These are phyloP conservation scores for Montipora foliosa DNA, from an alignment of 64 coral and sea anemone genomes.

Conservation along the genomic window DNA sequence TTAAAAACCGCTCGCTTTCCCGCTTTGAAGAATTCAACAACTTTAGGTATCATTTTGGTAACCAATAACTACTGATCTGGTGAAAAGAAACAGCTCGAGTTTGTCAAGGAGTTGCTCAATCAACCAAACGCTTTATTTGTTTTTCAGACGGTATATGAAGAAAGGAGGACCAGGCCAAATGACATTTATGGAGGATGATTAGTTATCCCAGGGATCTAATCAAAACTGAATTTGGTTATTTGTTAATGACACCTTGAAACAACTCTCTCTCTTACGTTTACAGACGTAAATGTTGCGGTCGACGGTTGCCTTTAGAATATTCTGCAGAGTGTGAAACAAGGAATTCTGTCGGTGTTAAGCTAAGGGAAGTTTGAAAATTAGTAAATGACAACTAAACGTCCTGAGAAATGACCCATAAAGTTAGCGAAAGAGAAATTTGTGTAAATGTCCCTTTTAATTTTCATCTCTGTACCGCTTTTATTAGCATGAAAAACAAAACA, in stretches of 20 bases:
- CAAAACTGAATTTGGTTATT: not conserved
- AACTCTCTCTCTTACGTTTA: not conserved
- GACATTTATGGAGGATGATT: constrained; percentile 81
- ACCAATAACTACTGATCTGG: too few relatives aligned
- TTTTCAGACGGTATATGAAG: constrained; percentile 84
- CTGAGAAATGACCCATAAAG: not conserved
- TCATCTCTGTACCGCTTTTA: too few relatives aligned
- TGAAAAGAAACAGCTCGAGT: too few relatives aligned
- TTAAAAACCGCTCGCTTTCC: too few relatives aligned
- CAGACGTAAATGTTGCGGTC: not conserved
- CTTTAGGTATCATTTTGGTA: too few relatives aligned
- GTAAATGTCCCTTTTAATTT: too few relatives aligned
- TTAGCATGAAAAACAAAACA: too few relatives aligned
- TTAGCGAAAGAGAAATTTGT: too few relatives aligned
- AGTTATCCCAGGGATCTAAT: not conserved
- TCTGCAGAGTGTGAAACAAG: not conserved
- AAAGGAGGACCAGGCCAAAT: constrained; percentile 79
- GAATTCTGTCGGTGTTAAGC: too few relatives aligned
- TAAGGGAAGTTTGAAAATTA: not conserved
- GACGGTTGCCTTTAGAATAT: not conserved
- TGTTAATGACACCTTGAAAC: not conserved
- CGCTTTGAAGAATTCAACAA: too few relatives aligned
- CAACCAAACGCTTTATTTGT: not conserved
- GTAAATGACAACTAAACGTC: not conserved
- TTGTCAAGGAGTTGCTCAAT: not conserved